Evolutionary conservation across 2,797 vertebrate species (phyloP).

Genomic region (Scleropages formosus): DNA sequence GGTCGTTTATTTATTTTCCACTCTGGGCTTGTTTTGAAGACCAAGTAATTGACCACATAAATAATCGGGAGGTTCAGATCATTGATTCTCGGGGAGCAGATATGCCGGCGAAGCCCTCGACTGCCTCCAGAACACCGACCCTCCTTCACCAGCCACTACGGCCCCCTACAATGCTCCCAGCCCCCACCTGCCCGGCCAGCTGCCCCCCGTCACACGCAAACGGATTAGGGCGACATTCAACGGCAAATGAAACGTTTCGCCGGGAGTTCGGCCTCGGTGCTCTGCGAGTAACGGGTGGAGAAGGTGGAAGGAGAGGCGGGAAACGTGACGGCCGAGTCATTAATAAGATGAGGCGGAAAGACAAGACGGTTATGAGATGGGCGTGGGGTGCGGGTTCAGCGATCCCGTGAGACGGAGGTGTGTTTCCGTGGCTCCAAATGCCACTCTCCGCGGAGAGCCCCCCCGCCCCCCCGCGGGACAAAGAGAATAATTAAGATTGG

Average conservation of each 20-base stretch:
- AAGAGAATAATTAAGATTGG: conserved; percentile 35
- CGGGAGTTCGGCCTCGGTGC: background rate
- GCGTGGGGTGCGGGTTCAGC: background rate
- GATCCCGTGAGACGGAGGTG: background rate
- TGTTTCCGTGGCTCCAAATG: conserved; percentile 12
- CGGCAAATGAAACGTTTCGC: conserved; percentile 14
- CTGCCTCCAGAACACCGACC: background rate
- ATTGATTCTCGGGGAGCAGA: conserved; percentile 1
- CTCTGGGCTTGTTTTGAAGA: conserved; percentile 14
- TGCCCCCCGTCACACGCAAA: background rate
- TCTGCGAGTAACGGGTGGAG: background rate
- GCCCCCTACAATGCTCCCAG: too few species aligned
- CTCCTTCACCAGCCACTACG: background rate
- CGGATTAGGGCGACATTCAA: background rate
- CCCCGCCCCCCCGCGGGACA: conserved; percentile 18
- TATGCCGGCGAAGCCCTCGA: background rate
- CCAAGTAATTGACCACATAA: conserved; percentile 13
- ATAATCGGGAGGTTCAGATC: background rate
- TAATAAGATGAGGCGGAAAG: background rate
- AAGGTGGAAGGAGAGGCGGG: background rate
- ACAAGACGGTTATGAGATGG: background rate
- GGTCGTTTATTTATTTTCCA: conserved; percentile 3
- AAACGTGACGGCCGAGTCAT: background rate
- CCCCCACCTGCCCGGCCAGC: background rate
- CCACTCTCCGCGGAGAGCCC: conserved; percentile 23